Conservation (phyloP, 2,113 vertebrate species). For the Mastomys coucha region DNA sequence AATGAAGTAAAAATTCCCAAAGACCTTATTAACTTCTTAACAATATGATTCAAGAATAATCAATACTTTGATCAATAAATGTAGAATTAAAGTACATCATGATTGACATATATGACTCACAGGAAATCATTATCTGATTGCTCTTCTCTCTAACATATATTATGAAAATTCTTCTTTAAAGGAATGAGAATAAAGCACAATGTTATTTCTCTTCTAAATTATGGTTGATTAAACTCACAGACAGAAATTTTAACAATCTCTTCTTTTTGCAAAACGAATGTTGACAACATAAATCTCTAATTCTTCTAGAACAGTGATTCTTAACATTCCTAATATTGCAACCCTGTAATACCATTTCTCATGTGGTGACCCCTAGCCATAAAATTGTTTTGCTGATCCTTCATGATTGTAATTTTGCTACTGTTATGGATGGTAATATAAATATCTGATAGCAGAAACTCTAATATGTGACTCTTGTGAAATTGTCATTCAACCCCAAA, state of each 20-base stretch:
- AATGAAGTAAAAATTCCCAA: background rate
- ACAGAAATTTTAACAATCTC: background rate
- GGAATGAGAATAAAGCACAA: background rate
- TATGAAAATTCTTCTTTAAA: background rate
- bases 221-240: background rate
- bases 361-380: background rate
- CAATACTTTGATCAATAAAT: background rate
- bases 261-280: background rate
- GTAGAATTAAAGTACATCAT: background rate
- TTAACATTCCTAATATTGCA: background rate
- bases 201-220: background rate
- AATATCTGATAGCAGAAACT: too few relatives aligned
- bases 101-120: background rate
- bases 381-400: background rate
- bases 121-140: background rate
- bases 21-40: background rate
- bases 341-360: too few relatives aligned
- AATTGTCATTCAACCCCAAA: background rate
- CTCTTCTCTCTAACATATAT: background rate
- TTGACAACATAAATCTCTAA: background rate
- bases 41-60: background rate
- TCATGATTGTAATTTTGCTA: background rate
- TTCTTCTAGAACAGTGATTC: background rate
- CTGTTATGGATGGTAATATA: background rate
- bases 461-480: background rate